Percentiles rank a stretch among this genome's conserved stretches.
These are phyloP conservation scores for Oligia fasciuncula DNA, from an alignment of 2,888 invertebrate species.

Conservation along the genomic window DNA sequence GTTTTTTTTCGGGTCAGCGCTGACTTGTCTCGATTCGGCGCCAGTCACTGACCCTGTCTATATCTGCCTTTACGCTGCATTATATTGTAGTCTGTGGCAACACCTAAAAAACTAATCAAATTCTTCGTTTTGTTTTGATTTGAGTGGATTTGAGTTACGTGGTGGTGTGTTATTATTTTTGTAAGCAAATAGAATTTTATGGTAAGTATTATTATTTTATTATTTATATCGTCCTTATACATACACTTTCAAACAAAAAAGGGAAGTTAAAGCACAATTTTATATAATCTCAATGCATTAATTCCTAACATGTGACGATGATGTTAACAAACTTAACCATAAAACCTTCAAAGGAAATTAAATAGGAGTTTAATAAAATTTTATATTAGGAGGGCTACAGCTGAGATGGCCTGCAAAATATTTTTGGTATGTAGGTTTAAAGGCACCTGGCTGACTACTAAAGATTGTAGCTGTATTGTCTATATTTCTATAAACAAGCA, in stretches of 20 bases:
- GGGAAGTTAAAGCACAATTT: neutral
- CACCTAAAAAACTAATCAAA: neutral
- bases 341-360: neutral
- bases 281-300: neutral
- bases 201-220: conserved; percentile 8
- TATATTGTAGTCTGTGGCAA: neutral
- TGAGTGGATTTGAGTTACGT: too few species aligned
- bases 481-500: neutral
- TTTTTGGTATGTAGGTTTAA: neutral
- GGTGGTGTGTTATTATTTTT: neutral
- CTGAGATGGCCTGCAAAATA: too few species aligned
- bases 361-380: too few species aligned
- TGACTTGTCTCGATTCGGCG: too few species aligned
- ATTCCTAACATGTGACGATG: conserved; percentile 14
- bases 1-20: too few species aligned
- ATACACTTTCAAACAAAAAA: neutral
- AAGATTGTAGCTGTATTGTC: neutral
- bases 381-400: too few species aligned
- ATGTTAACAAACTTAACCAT: conserved; percentile 18
- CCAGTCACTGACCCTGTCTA: too few species aligned
- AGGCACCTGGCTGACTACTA: neutral
- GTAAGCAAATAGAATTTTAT: neutral
- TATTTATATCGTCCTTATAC: neutral
- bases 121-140: neutral
- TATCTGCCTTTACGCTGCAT: too few species aligned